Evolutionary conservation across 2,113 vertebrate species (phyloP), one percentile per base, ranked within the genome.

Genomic region (Gobius niger): DNA sequence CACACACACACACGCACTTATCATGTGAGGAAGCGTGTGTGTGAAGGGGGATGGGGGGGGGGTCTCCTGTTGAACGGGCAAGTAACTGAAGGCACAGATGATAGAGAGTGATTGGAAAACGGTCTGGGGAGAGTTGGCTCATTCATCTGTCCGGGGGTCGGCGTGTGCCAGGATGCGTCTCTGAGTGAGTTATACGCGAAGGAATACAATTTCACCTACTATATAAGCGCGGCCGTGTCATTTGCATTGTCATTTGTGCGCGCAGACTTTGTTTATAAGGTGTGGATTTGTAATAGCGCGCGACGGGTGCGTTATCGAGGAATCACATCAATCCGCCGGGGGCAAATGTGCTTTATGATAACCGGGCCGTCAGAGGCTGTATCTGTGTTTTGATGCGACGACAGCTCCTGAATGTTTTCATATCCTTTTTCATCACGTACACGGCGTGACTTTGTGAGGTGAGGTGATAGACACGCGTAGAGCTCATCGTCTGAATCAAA

Each of bases 81-180:
- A 71, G 73, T 73, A 57, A 77, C 65, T 69, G 68, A 78, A 75
- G 64, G 67, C 69, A 68, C 40, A 68, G 76, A 74, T 80, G 75
- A 82, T 77, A 67, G 72, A 78, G 73, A 71, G 68, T 84, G 75
- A 87, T 83, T 80, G 76, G 63, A 78, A 84, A 72, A 44, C 56
- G 47, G 63, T 71, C 70, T 63, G 49, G 9, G 65, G 60, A 69
- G 56, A 44, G 69, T 68, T 16, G 80, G 77, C 62, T 54, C 69
- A 79, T 80, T 72, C 51, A 63, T 78, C 14, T 59, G 24, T 70
- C 72, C 68, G 19, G 57, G 60, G 44, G 47, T 7, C 44, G 7
- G 2, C 4, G n/a, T 57, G 24, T 69, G 70, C 65, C 10, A 5
- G 40, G 18, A 49, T 50, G 44, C 65, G 42, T 24, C 54, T 40